A percentile compares a stretch with the other conserved stretches of the same genome.
phyloP scores from a whole-genome alignment of 2,888 invertebrate genomes.

The Cantharis lateralis region DNA sequence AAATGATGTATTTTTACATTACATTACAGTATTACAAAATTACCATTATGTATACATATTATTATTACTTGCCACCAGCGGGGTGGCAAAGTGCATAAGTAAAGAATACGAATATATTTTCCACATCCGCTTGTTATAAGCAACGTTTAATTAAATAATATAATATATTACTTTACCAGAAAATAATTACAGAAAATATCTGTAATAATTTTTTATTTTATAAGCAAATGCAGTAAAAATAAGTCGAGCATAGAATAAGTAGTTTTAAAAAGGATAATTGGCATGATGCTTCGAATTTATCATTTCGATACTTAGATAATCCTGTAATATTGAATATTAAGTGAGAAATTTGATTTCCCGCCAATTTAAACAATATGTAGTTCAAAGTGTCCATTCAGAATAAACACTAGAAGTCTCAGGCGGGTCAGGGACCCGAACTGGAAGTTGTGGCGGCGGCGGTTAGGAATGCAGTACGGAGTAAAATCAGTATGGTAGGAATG shows the following conservation, averaged over 20 bases:
- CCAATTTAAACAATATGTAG: not conserved
- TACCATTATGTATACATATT: no score
- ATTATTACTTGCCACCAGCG: no score
- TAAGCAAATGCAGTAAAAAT: not conserved
- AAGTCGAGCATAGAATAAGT: not conserved
- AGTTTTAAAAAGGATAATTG: not conserved
- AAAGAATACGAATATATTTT: no score
- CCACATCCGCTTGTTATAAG: no score
- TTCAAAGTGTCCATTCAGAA: not conserved
- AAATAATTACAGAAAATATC: not conserved
- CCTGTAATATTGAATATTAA: not conserved
- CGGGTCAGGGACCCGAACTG: slow-evolving; percentile 33
- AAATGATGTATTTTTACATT: no score
- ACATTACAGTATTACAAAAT: no score
- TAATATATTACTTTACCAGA: no score
- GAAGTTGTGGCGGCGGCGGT: slow-evolving; percentile 38
- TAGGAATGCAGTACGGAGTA: slow-evolving; percentile 39
- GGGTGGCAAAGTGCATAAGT: no score
- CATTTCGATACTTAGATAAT: not conserved
- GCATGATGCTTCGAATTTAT: not conserved
- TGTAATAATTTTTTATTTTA: not conserved
- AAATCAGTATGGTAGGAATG: slow-evolving; percentile 3
- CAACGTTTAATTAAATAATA: no score
- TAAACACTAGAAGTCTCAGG: slow-evolving; percentile 10
- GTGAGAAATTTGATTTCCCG: not conserved